Evolutionary conservation across 1,140 invertebrate genomes (phyloP).

Genomic region (Panagrolaimus sp.): DNA sequence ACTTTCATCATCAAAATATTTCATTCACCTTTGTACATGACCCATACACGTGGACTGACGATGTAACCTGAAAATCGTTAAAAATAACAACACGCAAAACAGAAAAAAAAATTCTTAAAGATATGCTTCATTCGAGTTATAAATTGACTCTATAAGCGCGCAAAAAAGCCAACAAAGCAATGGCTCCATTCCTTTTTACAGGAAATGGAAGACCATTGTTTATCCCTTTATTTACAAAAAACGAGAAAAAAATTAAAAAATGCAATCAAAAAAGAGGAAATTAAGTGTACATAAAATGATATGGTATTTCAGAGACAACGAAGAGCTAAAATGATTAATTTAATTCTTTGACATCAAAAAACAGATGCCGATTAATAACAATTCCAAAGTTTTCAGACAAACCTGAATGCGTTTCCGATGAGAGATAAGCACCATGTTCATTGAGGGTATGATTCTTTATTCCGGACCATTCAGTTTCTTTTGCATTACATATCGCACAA

Average conservation of each 20-base stretch:
- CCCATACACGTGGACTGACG: constrained; percentile 56
- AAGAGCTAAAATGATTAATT: constrained; percentile 15
- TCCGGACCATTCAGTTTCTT: constrained; percentile 50
- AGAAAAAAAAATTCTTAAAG: constrained; percentile 21
- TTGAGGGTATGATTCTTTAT: constrained; percentile 56
- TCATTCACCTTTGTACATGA: constrained; percentile 59
- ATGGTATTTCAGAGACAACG: constrained; percentile 4
- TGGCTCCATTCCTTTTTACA: not conserved
- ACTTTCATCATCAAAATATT: no score
- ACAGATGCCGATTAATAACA: not conserved
- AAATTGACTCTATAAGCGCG: constrained; percentile 14
- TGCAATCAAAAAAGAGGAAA: not conserved
- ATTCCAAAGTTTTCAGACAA: constrained; percentile 26
- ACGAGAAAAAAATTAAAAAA: constrained; percentile 10
- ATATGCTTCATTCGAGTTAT: constrained; percentile 15
- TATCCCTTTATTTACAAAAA: constrained; percentile 9
- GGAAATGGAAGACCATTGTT: not conserved
- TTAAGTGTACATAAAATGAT: not conserved
- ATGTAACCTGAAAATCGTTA: constrained; percentile 52
- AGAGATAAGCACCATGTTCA: constrained; percentile 57
- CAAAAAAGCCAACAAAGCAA: constrained; percentile 5
- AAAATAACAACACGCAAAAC: constrained; percentile 15
- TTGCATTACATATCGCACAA: constrained; percentile 50
- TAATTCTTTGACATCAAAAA: not conserved
- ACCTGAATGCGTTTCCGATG: constrained; percentile 53